Evolutionary conservation across 2,888 invertebrate genomes (phyloP).

Genomic region (Ectropis crepuscularia): DNA sequence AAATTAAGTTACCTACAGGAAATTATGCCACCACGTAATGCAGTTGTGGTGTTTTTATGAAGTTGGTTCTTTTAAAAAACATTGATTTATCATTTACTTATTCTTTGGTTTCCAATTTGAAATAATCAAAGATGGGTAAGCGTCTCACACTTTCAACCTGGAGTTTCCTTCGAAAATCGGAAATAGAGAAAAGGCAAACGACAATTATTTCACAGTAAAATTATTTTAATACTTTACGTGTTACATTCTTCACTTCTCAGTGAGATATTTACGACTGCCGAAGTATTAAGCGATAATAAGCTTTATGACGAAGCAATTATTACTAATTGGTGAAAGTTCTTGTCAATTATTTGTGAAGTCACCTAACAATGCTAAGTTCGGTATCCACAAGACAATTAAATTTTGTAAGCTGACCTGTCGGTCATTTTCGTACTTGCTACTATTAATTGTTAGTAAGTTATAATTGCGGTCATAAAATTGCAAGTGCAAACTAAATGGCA

Average conservation of each 20-base stretch:
- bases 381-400: conserved; percentile 11
- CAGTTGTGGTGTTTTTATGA: no score
- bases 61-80: no score
- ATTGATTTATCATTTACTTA: no score
- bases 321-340: conserved; percentile 31
- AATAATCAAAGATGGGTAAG: no score
- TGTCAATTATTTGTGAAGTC: conserved; percentile 21
- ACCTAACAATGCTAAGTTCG: conserved; percentile 31
- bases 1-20: no score
- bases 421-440: conserved; percentile 14
- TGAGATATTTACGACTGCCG: conserved; percentile 1
- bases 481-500: conserved; percentile 8
- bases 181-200: no score
- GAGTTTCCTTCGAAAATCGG: no score
- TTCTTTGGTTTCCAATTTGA: no score
- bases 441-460: conserved; percentile 18
- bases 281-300: conserved; percentile 7
- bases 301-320: conserved; percentile 26
- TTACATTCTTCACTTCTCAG: conserved; percentile 5
- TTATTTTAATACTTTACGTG: neutral
- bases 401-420: conserved; percentile 20
- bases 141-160: no score
- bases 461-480: conserved; percentile 21
- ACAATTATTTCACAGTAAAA: neutral
- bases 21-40: no score